Percentiles rank a stretch among this genome's conserved stretches.
phyloP scores from a whole-genome alignment of 2,113 vertebrate species.

The Rhineura floridana region DNA sequence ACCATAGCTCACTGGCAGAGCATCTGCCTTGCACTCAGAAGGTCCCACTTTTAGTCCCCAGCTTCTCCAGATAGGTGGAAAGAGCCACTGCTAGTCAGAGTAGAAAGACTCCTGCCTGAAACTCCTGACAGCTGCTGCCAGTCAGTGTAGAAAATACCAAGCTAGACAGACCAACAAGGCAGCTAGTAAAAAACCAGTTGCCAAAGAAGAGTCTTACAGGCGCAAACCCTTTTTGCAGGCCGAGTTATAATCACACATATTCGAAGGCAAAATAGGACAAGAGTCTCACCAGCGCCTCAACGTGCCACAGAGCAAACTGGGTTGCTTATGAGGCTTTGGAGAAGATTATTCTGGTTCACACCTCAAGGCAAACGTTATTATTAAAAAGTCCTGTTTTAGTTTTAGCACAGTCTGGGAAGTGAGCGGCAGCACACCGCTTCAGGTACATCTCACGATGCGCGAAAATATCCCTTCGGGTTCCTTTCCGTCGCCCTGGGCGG shows the following conservation, averaged over 20 bases:
- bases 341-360: not conserved
- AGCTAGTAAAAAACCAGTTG: not conserved
- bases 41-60: too few relatives aligned
- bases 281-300: not conserved
- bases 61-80: too few relatives aligned
- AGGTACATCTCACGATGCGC: conserved; percentile 80
- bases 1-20: too few relatives aligned
- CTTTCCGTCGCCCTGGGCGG: conserved; percentile 86
- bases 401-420: not conserved
- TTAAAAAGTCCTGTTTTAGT: not conserved
- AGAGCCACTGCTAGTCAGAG: too few relatives aligned
- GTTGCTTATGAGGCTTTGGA: not conserved
- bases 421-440: conserved; percentile 1
- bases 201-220: not conserved
- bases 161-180: too few relatives aligned
- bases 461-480: conserved; percentile 91
- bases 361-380: not conserved
- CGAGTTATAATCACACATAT: not conserved
- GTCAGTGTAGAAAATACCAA: too few relatives aligned
- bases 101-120: too few relatives aligned
- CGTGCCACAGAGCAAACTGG: too few relatives aligned
- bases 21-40: too few relatives aligned
- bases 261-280: not conserved
- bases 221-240: not conserved
- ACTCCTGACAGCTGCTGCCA: too few relatives aligned